Percentiles rank a stretch among this genome's conserved stretches.
Conservation (phyloP, 1,140 invertebrate genomes). For the Oncopeltus fasciatus region DNA sequence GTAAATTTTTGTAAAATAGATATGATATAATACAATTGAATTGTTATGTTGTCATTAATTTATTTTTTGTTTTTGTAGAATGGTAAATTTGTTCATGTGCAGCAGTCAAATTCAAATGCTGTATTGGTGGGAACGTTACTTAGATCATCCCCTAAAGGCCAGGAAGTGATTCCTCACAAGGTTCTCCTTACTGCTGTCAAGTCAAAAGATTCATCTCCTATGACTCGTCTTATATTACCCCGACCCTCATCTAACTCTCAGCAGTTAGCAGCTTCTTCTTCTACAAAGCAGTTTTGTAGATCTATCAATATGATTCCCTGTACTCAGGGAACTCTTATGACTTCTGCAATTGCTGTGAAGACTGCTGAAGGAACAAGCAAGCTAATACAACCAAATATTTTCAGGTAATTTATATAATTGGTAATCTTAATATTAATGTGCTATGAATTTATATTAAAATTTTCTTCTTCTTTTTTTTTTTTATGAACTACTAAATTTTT, state of each 20-base stretch:
- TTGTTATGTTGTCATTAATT: no score
- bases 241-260: neutral
- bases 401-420: no score
- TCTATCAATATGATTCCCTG: neutral
- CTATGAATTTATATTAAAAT: no score
- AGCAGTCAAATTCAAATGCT: neutral
- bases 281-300: neutral
- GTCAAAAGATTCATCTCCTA: neutral
- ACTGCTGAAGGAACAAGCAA: neutral
- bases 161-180: neutral
- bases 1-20: no score
- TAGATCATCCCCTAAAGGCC: neutral
- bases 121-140: constrained; percentile 4
- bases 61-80: neutral
- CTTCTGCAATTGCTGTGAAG: neutral
- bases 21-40: no score
- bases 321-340: neutral
- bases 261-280: neutral
- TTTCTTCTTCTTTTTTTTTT: no score
- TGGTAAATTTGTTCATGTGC: constrained; percentile 9
- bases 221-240: neutral
- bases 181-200: constrained; percentile 6
- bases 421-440: no score
- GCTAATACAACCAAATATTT: neutral
- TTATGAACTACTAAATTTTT: no score